phyloP scores from a whole-genome alignment of 92 coral and sea anemone species.

The Meandrina meandrites region DNA sequence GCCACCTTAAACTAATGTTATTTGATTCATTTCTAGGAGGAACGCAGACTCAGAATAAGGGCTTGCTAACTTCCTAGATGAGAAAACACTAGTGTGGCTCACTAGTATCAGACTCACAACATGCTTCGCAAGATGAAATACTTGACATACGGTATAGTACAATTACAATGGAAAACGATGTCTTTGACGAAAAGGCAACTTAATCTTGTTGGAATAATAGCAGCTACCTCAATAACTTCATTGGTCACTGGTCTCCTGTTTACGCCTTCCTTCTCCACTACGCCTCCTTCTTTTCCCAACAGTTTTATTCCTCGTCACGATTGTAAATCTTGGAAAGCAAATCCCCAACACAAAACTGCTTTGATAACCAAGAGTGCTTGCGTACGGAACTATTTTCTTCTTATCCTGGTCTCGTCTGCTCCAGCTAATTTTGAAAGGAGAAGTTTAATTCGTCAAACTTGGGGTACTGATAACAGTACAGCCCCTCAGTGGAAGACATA shows the following conservation, averaged over 20 bases:
- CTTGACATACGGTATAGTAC: background rate
- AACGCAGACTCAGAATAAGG: background rate
- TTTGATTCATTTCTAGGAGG: background rate
- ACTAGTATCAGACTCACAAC: background rate
- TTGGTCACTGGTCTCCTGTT: background rate
- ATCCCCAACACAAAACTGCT: background rate
- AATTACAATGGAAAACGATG: background rate
- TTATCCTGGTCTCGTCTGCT: constrained; percentile 10
- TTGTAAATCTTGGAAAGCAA: constrained; percentile 18
- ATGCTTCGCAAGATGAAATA: background rate
- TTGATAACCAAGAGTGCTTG: constrained; percentile 9
- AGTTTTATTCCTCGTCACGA: background rate
- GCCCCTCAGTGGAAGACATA: constrained; percentile 1
- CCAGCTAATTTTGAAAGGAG: constrained; percentile 8
- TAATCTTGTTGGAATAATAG: background rate
- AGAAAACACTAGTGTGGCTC: too few relatives aligned
- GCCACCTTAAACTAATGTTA: too few relatives aligned
- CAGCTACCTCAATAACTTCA: background rate
- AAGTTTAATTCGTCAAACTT: constrained; percentile 9
- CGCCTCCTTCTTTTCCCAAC: background rate
- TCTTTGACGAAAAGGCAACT: background rate
- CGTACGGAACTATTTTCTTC: background rate
- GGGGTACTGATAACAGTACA: background rate
- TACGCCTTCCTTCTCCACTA: background rate
- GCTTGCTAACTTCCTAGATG: too few relatives aligned